These are phyloP conservation scores for Pocillopora verrucosa DNA, from an alignment of 64 coral and sea anemone genomes.

Conservation along the genomic window DNA sequence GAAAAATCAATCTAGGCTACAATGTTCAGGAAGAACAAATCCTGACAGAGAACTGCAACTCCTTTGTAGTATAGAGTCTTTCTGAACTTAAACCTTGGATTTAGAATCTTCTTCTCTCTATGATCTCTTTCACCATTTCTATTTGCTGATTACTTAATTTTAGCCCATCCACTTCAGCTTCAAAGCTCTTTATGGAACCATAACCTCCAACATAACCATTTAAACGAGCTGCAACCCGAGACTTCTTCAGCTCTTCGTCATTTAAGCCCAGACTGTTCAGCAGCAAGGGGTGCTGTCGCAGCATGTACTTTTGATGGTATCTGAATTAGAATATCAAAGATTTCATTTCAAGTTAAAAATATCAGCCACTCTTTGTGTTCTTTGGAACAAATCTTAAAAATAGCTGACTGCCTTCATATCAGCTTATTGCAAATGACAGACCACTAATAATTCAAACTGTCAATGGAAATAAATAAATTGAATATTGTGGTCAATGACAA, in stretches of 20 bases:
- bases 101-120: constrained; percentile 26
- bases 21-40: too few species aligned
- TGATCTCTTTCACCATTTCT: constrained; percentile 54
- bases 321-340: constrained; percentile 24
- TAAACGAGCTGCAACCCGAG: constrained; percentile 69
- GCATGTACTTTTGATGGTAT: constrained; percentile 96
- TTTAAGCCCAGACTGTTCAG: constrained; percentile 65
- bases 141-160: constrained; percentile 55
- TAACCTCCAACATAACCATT: constrained; percentile 88
- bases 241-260: constrained; percentile 78
- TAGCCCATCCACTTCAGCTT: constrained; percentile 62
- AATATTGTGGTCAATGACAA: too few species aligned
- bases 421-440: too few species aligned
- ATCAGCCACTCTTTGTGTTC: neutral
- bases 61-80: too few species aligned
- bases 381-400: neutral
- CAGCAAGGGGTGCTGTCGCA: constrained; percentile 53
- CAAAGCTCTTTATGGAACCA: constrained; percentile 34
- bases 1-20: too few species aligned
- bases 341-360: neutral
- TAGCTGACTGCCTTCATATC: too few species aligned
- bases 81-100: too few species aligned
- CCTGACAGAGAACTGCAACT: too few species aligned
- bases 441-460: too few species aligned
- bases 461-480: too few species aligned